Evolutionary conservation across 1,140 invertebrate genomes (phyloP), one percentile per base, ranked within the genome.

Genomic region (Drosophila suzukii): DNA sequence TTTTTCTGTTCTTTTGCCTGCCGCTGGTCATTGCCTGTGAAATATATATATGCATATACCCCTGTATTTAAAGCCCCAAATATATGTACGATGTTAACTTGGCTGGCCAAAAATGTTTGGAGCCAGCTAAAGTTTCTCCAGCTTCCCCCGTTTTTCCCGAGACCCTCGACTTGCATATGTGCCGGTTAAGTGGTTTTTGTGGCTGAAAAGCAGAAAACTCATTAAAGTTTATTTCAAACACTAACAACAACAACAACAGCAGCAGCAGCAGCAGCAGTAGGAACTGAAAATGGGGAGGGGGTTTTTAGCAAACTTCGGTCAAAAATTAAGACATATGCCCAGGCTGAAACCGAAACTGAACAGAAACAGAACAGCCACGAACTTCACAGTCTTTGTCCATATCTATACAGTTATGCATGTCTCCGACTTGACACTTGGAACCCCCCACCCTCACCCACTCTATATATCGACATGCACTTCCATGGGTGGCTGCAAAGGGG

Each of bases 111-210:
- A 82, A 83, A 75, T 83, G 50, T 61, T 79, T 51, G 46, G 44
- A 59, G 62, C 34, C 56, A 30, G 71, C 80, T 59, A 79, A 82
- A 78, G 77, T 77, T 79, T 78, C 70, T 43, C 65, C 80, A 78
- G 59, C 59, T 57, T 68, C 65, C 47, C 30, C 13, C 20, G 20
- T 20, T 39, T 54, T 20, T 43, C 43, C 10, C 15, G 32, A 34
- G 32, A 54, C 46, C 80, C 59, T 49, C 58, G 46, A 17, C 65
- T 61, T 83, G 75, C 80, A 83, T 84, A 84, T 83, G 81, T 83
- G 81, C 73, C 81, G 80, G 79, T 82, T 82, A 82, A 82, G 80
- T 82, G 80, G 80, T 82, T 82, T 82, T 82, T 82, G 80, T 83
- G 80, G 75, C 79, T 81, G 78, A 81, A 82, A 82, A 82, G 80